Evolutionary conservation across 2,797 vertebrate species (phyloP), one percentile per base, ranked within the genome.

Genomic region (Amniataba percoides): DNA sequence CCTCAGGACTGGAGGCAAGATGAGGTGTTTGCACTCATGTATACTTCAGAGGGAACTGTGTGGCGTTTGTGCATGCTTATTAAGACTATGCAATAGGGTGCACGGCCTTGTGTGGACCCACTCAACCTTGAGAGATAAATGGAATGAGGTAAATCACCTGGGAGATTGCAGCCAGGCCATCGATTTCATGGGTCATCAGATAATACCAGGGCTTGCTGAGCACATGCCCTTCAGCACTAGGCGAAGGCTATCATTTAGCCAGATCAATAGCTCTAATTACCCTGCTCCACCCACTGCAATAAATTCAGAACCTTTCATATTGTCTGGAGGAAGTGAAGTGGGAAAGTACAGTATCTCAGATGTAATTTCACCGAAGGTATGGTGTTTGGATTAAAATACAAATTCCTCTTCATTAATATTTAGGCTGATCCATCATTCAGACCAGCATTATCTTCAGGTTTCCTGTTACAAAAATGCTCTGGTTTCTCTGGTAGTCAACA

Each of bases 241-340:
- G 81, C 59, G 61, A 87, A 90, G 83, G 82, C 92, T 90, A 90
- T 93, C 89, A 89, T 92, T 93, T 93, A 92, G 87, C 59, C 84
- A 63, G 87, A 93, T 94, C 94, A 91, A 93, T 94, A 92, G 85
- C 84, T 90, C 89, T 91, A 92, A 93, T 93, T 94, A 92, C 88
- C 61, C 71, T 1, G 58, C 85, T 90, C 87, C 85, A 81, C 89
- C 91, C 77, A 73, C 64, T 15, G 80, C 81, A 80, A 86, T 91
- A 78, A 76, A 87, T 87, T 87, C 86, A 80, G 64, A 81, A 61
- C 46, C 66, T 65, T 76, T 83, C 76, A 69, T 52, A 77, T 68
- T 67, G 77, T 84, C 80, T 85, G 69, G 80, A 77, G 76, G 76
- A 86, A 65, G 45, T 72, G 74, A 57, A 85, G 80, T 46, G 58